phyloP scores from a whole-genome alignment of 2,113 vertebrate genomes.

The Thermophis baileyi region DNA sequence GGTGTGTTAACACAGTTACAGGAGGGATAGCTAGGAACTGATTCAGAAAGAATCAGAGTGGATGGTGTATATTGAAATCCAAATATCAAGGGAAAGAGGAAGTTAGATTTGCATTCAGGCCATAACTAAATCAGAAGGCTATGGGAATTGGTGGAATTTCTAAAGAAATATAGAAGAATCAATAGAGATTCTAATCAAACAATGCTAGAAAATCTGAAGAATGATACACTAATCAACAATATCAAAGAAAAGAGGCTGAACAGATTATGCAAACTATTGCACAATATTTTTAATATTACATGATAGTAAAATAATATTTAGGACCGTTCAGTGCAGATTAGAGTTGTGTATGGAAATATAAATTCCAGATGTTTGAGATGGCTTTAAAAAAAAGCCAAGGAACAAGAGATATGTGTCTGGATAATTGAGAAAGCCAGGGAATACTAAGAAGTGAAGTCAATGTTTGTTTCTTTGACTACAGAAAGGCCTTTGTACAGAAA shows the following conservation, averaged over 20 bases:
- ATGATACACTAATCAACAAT: not conserved
- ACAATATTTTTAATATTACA: not conserved
- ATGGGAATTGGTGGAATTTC: not conserved
- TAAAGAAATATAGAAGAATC: not conserved
- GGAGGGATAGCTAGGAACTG: not conserved
- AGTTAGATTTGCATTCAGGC: not conserved
- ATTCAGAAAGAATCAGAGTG: not conserved
- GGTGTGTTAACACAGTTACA: not conserved
- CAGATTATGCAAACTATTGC: not conserved
- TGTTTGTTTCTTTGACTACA: not conserved
- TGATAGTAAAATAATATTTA: not conserved
- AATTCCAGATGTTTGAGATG: not conserved
- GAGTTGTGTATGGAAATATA: not conserved
- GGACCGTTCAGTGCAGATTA: not conserved
- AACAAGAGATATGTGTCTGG: not conserved
- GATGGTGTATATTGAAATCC: not conserved
- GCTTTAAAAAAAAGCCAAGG: not conserved
- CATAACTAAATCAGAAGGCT: not conserved
- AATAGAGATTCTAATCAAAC: not conserved
- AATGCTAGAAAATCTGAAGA: not conserved
- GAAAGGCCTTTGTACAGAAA: not conserved
- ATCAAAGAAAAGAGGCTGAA: not conserved
- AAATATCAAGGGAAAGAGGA: not conserved
- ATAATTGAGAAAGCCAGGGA: not conserved
- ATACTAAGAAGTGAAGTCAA: not conserved